phyloP scores from a whole-genome alignment of 2,113 vertebrate genomes.

The Oplegnathus fasciatus region DNA sequence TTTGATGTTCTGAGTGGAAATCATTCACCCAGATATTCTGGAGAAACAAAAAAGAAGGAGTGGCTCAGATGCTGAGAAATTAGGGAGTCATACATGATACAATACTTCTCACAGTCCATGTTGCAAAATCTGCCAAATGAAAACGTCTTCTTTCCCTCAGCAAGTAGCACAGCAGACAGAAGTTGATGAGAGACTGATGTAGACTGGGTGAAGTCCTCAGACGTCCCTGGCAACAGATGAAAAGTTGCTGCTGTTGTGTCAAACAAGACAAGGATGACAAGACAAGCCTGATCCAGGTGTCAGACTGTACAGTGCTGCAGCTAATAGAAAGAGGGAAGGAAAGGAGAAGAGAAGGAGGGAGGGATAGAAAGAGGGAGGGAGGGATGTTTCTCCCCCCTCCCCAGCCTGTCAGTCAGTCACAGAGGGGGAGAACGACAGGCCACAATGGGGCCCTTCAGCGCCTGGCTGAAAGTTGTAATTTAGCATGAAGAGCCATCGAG shows the following conservation, averaged over 20 bases:
- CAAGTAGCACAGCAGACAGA: conserved; percentile 13
- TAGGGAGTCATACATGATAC: not conserved
- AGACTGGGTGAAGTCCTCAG: conserved; percentile 43
- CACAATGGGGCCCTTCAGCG: conserved; percentile 85
- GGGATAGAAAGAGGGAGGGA: conserved; percentile 50
- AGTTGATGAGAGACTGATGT: conserved; percentile 37
- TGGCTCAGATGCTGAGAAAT: not conserved
- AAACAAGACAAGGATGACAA: conserved; percentile 53
- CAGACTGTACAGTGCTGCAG: conserved; percentile 57
- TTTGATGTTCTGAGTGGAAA: conserved; percentile 27
- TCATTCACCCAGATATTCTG: not conserved
- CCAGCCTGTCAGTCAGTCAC: conserved; percentile 83
- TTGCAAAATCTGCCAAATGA: conserved; percentile 31
- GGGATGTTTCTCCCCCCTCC: conserved; percentile 61
- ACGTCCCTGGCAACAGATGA: conserved; percentile 43
- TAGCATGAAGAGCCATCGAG: conserved; percentile 84
- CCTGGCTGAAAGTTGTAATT: conserved; percentile 86
- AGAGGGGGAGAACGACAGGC: conserved; percentile 83
- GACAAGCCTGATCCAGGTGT: conserved; percentile 75
- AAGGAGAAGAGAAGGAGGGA: conserved; percentile 37
- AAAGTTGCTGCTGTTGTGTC: conserved; percentile 62
- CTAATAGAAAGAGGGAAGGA: conserved; percentile 46
- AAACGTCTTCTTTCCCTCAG: conserved; percentile 12
- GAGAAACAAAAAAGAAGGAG: not conserved
- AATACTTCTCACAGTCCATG: not conserved